Evolutionary conservation across 2,113 vertebrate species (phyloP), one percentile per base, ranked within the genome.

Genomic region (Eretmochelys imbricata): DNA sequence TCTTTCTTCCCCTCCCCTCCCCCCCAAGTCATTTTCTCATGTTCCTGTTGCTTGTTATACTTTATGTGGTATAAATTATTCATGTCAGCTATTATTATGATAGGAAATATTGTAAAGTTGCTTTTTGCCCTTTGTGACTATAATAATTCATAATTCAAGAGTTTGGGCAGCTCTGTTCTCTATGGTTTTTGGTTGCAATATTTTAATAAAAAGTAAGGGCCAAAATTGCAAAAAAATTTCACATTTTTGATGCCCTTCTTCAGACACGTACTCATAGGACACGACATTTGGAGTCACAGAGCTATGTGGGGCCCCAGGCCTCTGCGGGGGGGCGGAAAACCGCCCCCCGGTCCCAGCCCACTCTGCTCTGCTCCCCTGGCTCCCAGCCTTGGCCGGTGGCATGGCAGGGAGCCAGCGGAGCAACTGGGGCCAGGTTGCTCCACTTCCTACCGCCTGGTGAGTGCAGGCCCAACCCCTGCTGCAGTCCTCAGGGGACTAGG

Each of bases 151-250:
- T 91, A 93, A 94, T 0, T 72, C 65, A 72, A 72, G n/a, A 38
- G n/a, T 17, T 76, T 94, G 93, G 80, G 93, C 93, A 95, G 93
- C 51, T 93, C 82, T n/a, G 84, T n/a, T 0, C 94, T 93, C 88
- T 92, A 29, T 93, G 59, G 85, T 2, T 88, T 95, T 87, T 46
- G 2, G 80, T 92, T 89, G 79, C 49, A 96, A 46, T 86, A 89
- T 54, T 82, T 57, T 93, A 95, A 96, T 88, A 94, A 91, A 94
- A 94, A 94, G 87, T 85, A 89, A 93, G 94, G 42, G 84, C 85
- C 87, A 91, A n/a, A 35, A 65, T 91, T 92, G 93, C 78, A 51
- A 94, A 92, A 49, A 85, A 19, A 13, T 3, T 84, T 93, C 91
- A 89, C 5, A 5, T 82, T 93, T 76, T 86, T 91, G 80, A 10